These are phyloP conservation scores for Trogon surrucura DNA, from an alignment of 2,113 vertebrate species.

Conservation along the genomic window DNA sequence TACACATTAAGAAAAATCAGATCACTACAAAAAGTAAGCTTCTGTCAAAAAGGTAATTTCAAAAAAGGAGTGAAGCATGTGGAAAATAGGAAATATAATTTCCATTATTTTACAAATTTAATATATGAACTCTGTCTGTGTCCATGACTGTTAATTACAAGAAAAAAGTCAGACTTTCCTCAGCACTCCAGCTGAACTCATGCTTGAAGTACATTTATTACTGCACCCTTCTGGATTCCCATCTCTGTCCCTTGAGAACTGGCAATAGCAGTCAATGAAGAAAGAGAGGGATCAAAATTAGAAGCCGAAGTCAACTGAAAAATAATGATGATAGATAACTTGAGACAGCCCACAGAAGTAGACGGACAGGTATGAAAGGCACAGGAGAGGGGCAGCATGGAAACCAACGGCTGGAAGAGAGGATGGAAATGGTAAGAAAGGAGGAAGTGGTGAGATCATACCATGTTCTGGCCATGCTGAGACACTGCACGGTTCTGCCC, in stretches of 20 bases:
- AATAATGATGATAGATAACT: not conserved
- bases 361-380: not conserved
- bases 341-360: not conserved
- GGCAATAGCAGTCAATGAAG: not conserved
- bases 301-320: slow-evolving; percentile 3
- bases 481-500: not conserved
- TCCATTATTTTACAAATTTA: not conserved
- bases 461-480: not conserved
- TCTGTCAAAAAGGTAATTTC: not conserved
- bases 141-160: not conserved
- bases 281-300: not conserved
- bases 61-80: not conserved
- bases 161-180: not conserved
- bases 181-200: not conserved
- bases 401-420: not conserved
- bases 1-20: not conserved
- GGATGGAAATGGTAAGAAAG: not conserved
- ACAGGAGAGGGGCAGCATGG: not conserved
- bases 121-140: not conserved
- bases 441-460: not conserved
- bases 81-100: not conserved
- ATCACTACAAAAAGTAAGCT: not conserved
- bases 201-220: not conserved
- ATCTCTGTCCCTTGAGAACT: not conserved
- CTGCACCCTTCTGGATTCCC: not conserved